Evolutionary conservation across 2,888 invertebrate genomes (phyloP), one percentile per base, ranked within the genome.

Genomic region (Noctua janthina): DNA sequence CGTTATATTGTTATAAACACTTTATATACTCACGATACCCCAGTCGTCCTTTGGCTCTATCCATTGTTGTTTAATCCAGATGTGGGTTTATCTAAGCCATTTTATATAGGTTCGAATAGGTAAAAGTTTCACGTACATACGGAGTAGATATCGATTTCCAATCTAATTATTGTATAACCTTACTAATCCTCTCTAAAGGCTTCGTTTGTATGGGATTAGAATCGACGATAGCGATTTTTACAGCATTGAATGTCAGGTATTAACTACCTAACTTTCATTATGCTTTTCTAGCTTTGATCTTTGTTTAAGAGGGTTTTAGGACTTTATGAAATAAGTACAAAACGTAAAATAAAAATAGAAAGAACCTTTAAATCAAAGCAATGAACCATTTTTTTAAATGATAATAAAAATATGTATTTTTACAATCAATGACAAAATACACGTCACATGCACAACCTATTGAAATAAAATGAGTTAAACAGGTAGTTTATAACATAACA

Each of bases 101-200:
- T 83, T 54, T 76, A 73, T 86, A 76, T 54, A 81, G 72, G 66
- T 72, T 75, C 7, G 64, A 73, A 71, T 70, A 73, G 72, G 72
- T 72, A 86, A 86, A 74, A 81, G 69, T 69, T 86, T 81, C 46
- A 56, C 82, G 66, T 39, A 74, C 64, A 54, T 76, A 74, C 66
- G 54, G 49, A 82, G 82, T 70, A 39, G 83, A 84, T 86, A 84
- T 82, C 70, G 82, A 84, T 86, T 82, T 75, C 75, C 71, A 83
- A 83, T 84, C 59, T 70, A 76, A 86, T 86, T 74, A 86, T 82
- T 73, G 54, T 82, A 80, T 73, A 79, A 85, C 54, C 80, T 79
- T 73, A 69, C 79, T 84, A 79, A 85, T 82, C 46, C 71, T 71
- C 66, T 56, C 20, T 49, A 35, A 70, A 84, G 71, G 67, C 69